Evolutionary conservation across 1,140 invertebrate species (phyloP).

Genomic region (Procambarus virginalis): DNA sequence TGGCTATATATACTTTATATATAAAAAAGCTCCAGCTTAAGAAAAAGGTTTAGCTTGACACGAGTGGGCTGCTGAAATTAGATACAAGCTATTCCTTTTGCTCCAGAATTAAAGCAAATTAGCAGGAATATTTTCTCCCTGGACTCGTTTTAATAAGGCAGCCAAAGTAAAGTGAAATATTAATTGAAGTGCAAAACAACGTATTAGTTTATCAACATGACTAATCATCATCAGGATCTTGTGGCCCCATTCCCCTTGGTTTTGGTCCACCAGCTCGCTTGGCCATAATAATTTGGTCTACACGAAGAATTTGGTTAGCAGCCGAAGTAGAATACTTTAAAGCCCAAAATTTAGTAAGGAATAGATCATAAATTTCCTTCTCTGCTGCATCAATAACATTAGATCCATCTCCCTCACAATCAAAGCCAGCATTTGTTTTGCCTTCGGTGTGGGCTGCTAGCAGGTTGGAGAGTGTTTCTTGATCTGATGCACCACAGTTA

Average conservation of each 20-base stretch:
- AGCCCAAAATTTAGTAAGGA: slow-evolving; percentile 91
- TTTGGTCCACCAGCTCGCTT: slow-evolving; percentile 97
- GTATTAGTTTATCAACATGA: background rate
- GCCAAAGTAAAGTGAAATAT: background rate
- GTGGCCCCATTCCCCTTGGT: slow-evolving; percentile 79
- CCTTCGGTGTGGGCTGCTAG: slow-evolving; percentile 94
- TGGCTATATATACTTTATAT: background rate
- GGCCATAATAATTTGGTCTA: slow-evolving; percentile 99
- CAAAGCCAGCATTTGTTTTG: slow-evolving; percentile 87
- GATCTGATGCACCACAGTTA: slow-evolving; percentile 92
- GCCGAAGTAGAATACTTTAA: slow-evolving; percentile 96
- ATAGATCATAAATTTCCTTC: slow-evolving; percentile 88
- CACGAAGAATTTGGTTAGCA: slow-evolving; percentile 92
- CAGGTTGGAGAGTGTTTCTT: slow-evolving; percentile 91
- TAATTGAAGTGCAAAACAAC: background rate
- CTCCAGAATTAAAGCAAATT: background rate
- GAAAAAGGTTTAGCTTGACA: no score
- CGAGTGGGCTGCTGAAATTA: background rate
- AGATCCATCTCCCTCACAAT: slow-evolving; percentile 79
- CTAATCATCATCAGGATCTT: slow-evolving; percentile 83
- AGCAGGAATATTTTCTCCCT: background rate
- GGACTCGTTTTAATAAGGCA: background rate
- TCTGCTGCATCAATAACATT: slow-evolving; percentile 84
- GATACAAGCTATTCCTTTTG: background rate
- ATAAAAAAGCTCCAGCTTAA: background rate